Evolutionary conservation across 2,888 invertebrate genomes (phyloP), one percentile per base, ranked within the genome.

Genomic region (Cerceris rybyensis): DNA sequence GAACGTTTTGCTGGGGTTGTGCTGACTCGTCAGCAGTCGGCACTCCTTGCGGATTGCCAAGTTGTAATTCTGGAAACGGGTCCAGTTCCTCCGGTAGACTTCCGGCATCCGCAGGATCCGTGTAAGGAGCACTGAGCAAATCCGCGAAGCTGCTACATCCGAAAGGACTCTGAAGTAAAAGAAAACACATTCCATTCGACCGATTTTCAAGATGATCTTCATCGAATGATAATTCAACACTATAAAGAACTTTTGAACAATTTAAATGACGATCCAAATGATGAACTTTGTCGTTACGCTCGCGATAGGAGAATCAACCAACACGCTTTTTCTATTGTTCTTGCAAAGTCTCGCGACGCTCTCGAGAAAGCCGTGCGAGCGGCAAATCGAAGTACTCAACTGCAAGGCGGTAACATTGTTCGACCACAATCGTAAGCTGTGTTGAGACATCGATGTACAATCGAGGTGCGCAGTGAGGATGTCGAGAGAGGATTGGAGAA

Each of bases 101-200:
- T 91, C 95, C 95, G 80, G 95, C 94, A 75, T 91, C 91, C 52
- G 90, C 79, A 82, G 95, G 95, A 92, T 96, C 96, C 92, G 95
- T 94, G 92, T 95, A 96, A 88, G 96, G 95, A 75, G 95, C 95
- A 91, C 95, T 96, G 91, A 96, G 94, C 92, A 96, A 93, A 94
- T 96, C 96, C 93, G 95, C 95, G 93, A 96, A 96, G 93, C 95
- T 96, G 93, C 94, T 94, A 93, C 96, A 95, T 93, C 95, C 95
- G 94, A 96, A 96, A 93, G 96, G 81, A 63, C 82, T 86, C 85
- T 85, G 84, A 6, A 79, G 75, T 16, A 4, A 55, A 58, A 66
- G 14, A 50, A 50, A 7, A 2, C 6, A 39, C n/a, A 46, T 61
- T 43, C 16, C n/a, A 28, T 50, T 11, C 52, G 17, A 28, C 28